These are phyloP conservation scores for Typhlomys cinereus DNA, from an alignment of 2,113 vertebrate species.

Conservation along the genomic window DNA sequence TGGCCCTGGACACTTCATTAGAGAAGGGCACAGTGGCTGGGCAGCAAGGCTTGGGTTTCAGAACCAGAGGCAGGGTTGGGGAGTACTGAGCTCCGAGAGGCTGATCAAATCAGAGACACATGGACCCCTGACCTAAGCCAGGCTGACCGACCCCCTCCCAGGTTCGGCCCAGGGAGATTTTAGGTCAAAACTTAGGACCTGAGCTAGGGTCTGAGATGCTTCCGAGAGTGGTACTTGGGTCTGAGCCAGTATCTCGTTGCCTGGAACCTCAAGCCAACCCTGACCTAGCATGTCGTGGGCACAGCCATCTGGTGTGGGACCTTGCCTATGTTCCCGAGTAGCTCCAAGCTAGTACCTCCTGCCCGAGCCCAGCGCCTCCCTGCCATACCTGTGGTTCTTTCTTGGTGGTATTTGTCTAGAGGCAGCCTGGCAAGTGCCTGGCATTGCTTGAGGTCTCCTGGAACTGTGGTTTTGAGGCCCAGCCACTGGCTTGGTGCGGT, in stretches of 20 bases:
- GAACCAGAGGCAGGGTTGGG: background rate
- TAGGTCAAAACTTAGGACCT: background rate
- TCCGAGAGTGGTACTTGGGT: rapidly evolving
- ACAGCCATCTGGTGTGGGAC: background rate
- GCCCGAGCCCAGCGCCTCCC: background rate
- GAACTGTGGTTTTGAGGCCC: rapidly evolving
- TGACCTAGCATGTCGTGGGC: background rate
- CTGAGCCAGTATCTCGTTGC: rapidly evolving
- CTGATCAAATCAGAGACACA: too few species aligned
- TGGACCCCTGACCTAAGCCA: background rate
- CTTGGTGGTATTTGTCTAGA: rapidly evolving
- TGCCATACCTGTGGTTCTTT: rapidly evolving
- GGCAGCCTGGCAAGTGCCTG: conserved; percentile 26
- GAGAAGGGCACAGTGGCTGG: background rate
- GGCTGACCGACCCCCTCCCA: background rate
- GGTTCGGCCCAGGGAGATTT: background rate
- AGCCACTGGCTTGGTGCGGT: rapidly evolving
- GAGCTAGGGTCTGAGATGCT: rapidly evolving
- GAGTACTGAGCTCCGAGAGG: too few species aligned
- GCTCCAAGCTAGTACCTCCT: background rate
- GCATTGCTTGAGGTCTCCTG: background rate
- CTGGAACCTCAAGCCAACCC: background rate
- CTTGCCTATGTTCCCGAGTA: rapidly evolving
- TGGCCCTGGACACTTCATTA: rapidly evolving
- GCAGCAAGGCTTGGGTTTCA: background rate